These are phyloP conservation scores for Lordiphosa fenestrarum DNA, from an alignment of 2,888 invertebrate genomes.

Conservation along the genomic window DNA sequence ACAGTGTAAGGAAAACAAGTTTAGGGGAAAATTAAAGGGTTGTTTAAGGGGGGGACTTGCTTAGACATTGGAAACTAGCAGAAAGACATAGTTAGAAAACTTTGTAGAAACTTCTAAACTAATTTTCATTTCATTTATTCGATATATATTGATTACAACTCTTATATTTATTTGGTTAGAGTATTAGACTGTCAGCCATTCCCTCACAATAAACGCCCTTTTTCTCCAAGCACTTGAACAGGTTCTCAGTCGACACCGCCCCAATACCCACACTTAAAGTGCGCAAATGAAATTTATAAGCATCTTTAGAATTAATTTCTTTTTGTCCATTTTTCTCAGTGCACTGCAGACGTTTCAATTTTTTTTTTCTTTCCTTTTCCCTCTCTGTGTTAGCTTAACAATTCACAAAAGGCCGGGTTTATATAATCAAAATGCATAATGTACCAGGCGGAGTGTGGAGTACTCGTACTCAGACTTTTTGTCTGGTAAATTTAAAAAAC, in stretches of 20 bases:
- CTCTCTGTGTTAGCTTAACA: conserved; percentile 51
- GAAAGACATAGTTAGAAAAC: too few relatives aligned
- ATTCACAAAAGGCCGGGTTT: conserved; percentile 30
- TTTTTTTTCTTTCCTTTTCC: conserved; percentile 11
- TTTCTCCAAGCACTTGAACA: conserved; percentile 47
- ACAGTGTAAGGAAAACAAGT: too few relatives aligned
- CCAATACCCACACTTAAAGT: conserved; percentile 43
- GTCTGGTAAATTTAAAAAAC: conserved; percentile 12
- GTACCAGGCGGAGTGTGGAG: neutral
- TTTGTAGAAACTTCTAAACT: too few relatives aligned
- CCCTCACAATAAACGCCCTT: neutral
- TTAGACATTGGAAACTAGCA: too few relatives aligned
- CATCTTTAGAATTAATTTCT: conserved; percentile 5
- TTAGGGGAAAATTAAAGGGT: too few relatives aligned
- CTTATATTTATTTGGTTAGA: conserved; percentile 9
- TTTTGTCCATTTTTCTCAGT: conserved; percentile 45
- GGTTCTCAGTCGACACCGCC: conserved; percentile 32
- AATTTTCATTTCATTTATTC: too few relatives aligned
- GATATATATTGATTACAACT: too few relatives aligned
- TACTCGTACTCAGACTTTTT: too few relatives aligned
- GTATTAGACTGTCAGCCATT: conserved; percentile 18
- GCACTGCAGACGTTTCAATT: conserved; percentile 35
- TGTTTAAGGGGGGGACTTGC: too few relatives aligned
- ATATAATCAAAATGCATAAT: conserved; percentile 28
- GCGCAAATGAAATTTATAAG: conserved; percentile 3